Evolutionary conservation across 2,113 vertebrate genomes (phyloP).

Genomic region (Tragelaphus strepsiceros): DNA sequence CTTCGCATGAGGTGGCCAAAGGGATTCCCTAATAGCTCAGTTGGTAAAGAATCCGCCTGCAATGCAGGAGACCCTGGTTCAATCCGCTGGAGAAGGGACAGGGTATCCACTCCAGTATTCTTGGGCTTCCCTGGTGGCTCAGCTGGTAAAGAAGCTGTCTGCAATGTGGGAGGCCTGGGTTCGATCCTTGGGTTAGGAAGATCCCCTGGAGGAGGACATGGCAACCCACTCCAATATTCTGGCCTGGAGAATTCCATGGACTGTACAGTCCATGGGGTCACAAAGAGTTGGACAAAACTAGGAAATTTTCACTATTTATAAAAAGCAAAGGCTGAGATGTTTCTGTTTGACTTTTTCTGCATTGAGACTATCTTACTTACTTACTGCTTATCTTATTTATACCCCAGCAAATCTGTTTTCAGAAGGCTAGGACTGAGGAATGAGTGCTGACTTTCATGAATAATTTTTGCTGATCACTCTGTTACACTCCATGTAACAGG

Average conservation of each 20-base stretch:
- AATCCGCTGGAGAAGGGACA: neutral
- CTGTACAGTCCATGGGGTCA: neutral
- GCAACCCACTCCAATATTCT: neutral
- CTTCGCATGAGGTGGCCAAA: too few relatives aligned
- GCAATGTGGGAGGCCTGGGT: neutral
- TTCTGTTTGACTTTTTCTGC: neutral
- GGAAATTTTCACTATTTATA: neutral
- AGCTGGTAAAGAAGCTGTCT: neutral
- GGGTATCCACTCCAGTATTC: neutral
- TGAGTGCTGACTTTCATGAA: neutral
- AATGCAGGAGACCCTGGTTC: neutral
- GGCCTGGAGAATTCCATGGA: neutral
- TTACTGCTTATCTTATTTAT: constrained; percentile 2
- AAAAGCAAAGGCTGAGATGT: neutral
- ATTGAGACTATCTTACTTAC: neutral
- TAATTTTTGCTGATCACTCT: neutral
- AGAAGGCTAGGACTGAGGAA: constrained; percentile 7
- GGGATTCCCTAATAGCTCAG: neutral
- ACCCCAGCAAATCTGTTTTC: neutral
- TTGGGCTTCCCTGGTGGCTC: neutral
- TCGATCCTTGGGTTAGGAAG: neutral
- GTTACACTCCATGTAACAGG: neutral
- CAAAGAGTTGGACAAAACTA: neutral
- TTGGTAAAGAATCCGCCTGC: neutral
- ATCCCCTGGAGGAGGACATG: neutral